phyloP scores from a whole-genome alignment of 2,797 vertebrate species.

The Huso huso region DNA sequence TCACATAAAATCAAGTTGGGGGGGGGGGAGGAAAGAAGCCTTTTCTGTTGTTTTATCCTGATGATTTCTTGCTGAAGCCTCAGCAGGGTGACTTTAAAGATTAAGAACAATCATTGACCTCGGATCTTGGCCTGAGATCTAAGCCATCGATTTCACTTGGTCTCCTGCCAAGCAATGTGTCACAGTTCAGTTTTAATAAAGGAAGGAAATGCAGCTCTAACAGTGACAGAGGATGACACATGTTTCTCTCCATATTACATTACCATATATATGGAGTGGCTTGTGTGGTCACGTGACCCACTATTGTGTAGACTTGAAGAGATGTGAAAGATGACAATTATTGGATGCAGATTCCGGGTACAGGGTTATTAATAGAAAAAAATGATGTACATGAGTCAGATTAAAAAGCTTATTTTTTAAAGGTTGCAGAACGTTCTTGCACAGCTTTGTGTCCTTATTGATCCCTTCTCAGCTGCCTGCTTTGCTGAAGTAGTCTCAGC shows the following conservation, averaged over 20 bases:
- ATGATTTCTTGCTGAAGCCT: neutral
- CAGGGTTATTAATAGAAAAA: neutral
- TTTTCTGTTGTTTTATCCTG: constrained; percentile 2
- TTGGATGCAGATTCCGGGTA: neutral
- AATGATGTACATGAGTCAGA: too few relatives aligned
- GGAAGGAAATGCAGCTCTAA: constrained; percentile 70
- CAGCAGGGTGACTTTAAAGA: constrained; percentile 10
- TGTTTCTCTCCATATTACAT: constrained; percentile 62
- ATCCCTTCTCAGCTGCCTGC: neutral
- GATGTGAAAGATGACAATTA: constrained; percentile 3
- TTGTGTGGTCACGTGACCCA: constrained; percentile 24
- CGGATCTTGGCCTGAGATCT: constrained; percentile 65
- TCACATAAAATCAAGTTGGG: neutral
- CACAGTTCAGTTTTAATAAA: constrained; percentile 70
- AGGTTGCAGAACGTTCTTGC: neutral
- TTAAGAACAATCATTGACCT: constrained; percentile 50
- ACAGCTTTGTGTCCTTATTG: neutral
- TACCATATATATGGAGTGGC: constrained; percentile 63
- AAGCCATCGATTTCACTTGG: constrained; percentile 70
- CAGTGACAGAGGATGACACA: constrained; percentile 68
- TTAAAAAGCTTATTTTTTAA: too few relatives aligned
- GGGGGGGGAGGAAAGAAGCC: neutral
- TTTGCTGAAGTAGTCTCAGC: constrained; percentile 4
- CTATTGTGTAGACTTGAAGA: constrained; percentile 4
- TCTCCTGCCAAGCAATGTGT: constrained; percentile 63